Evolutionary conservation across 2,888 invertebrate species (phyloP).

Genomic region (Dione vanillae): DNA sequence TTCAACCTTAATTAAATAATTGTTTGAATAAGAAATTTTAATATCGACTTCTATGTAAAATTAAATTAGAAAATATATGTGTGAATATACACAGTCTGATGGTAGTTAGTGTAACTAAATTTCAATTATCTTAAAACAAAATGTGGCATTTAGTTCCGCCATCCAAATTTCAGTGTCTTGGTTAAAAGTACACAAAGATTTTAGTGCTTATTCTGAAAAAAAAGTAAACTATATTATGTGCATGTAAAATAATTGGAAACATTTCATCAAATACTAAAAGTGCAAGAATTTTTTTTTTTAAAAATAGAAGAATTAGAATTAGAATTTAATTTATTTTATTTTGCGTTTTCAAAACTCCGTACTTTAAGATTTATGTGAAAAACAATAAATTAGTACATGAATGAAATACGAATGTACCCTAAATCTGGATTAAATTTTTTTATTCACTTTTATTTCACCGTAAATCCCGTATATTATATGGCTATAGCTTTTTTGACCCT

Average conservation of each 20-base stretch:
- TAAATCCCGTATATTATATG: neutral
- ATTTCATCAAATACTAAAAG: neutral
- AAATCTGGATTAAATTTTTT: neutral
- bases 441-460: neutral
- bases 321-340: too few relatives aligned
- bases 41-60: neutral
- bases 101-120: too few relatives aligned
- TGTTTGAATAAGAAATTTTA: conserved; percentile 10
- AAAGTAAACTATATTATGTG: too few relatives aligned
- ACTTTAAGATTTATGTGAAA: too few relatives aligned
- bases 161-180: too few relatives aligned
- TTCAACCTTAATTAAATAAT: conserved; percentile 14
- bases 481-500: conserved; percentile 22
- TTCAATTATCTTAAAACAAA: too few relatives aligned
- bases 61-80: neutral
- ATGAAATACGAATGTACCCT: neutral
- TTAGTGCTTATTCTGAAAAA: too few relatives aligned
- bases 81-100: neutral
- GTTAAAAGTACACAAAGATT: too few relatives aligned
- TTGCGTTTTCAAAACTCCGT: too few relatives aligned
- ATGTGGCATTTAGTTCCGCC: too few relatives aligned
- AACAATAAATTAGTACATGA: neutral
- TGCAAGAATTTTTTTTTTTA: too few relatives aligned
- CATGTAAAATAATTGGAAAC: neutral
- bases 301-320: too few relatives aligned